Conservation (phyloP, 92 coral and sea anemone species). For the Epizoanthus rinbou region DNA sequence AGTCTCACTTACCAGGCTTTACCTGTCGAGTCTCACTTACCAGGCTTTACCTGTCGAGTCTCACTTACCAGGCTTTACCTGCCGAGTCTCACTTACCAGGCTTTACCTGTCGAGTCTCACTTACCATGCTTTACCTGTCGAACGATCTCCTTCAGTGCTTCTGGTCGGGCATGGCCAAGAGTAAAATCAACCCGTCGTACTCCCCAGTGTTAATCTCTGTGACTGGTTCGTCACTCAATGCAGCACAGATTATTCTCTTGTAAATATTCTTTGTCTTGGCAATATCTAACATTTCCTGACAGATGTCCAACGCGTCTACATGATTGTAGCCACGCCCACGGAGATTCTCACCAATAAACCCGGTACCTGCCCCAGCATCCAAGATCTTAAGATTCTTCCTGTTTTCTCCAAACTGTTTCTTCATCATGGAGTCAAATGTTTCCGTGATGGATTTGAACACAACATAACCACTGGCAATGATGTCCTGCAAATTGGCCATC, state of each 20-base stretch:
- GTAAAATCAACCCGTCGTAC: neutral
- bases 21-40: too few species aligned
- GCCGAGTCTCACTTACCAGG: too few species aligned
- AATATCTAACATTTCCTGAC: constrained; percentile 3
- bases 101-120: too few species aligned
- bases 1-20: neutral
- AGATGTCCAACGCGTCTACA: neutral
- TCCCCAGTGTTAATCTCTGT: neutral
- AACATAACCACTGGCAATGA: neutral
- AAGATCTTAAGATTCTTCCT: constrained; percentile 5
- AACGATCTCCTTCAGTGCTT: neutral
- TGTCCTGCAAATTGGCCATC: neutral
- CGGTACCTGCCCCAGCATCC: constrained; percentile 28
- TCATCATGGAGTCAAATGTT: neutral
- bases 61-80: too few species aligned
- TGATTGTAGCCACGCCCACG: neutral
- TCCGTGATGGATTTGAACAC: neutral
- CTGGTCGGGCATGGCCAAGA: neutral
- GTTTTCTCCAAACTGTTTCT: constrained; percentile 7
- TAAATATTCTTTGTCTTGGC: constrained; percentile 12
- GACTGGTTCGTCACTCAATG: constrained; percentile 1
- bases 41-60: too few species aligned
- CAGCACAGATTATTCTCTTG: constrained; percentile 6
- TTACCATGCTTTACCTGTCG: constrained; percentile 14
- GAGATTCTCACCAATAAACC: constrained; percentile 1